These are phyloP conservation scores for Gymnothorax javanicus DNA, from an alignment of 2,797 vertebrate genomes.

Conservation along the genomic window DNA sequence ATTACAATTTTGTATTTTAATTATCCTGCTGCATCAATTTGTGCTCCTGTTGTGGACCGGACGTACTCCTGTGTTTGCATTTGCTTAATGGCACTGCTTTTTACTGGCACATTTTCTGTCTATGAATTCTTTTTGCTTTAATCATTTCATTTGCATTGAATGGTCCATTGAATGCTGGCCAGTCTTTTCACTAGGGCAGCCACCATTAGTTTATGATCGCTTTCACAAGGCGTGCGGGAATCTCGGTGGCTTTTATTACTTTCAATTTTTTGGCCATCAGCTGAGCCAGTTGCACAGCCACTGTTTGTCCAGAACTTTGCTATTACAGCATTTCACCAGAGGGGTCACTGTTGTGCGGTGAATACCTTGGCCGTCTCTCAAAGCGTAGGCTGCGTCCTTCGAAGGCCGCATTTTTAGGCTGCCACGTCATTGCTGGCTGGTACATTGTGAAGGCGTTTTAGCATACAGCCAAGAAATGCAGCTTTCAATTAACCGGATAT, in stretches of 20 bases:
- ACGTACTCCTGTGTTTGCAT: not conserved
- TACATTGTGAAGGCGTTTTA: no score
- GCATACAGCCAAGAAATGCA: no score
- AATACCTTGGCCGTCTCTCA: not conserved
- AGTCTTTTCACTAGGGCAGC: not conserved
- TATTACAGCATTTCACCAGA: not conserved
- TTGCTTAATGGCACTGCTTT: slow-evolving; percentile 26
- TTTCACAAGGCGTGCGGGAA: no score
- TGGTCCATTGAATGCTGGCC: not conserved
- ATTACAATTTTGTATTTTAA: slow-evolving; percentile 8
- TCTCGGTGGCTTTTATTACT: no score
- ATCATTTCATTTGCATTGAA: not conserved
- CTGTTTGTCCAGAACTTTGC: not conserved
- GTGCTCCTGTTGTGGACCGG: not conserved
- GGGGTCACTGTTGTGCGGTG: not conserved
- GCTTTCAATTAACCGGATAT: no score
- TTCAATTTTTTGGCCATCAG: not conserved
- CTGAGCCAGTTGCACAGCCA: not conserved
- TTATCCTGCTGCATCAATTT: slow-evolving; percentile 17
- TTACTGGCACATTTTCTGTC: slow-evolving; percentile 10
- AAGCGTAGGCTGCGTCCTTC: not conserved
- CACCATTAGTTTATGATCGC: not conserved
- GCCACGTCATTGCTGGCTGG: no score
- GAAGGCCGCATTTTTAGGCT: no score
- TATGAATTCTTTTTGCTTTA: not conserved